Evolutionary conservation across 1,140 invertebrate species (phyloP), one percentile per base, ranked within the genome.

Genomic region (Mycetomoellerius zeteki): DNA sequence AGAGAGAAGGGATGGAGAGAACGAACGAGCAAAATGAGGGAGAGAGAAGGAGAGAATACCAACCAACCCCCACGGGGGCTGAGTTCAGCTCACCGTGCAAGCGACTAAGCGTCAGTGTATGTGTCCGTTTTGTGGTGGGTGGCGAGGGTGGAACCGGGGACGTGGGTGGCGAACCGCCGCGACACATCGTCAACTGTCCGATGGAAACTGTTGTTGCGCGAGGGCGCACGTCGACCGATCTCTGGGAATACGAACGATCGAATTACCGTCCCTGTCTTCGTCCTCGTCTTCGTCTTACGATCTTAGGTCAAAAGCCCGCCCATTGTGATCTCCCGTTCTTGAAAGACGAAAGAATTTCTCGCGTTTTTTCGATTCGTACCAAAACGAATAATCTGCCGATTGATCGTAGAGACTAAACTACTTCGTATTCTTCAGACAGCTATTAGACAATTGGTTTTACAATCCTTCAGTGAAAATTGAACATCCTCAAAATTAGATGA

Each of bases 101-200:
- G 87, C 71, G 77, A 88, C 72, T 69, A 72, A 84, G 56, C 81
- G 89, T 76, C 65, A 58, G 85, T 86, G 77, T 76, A 86, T 82
- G 71, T 50, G 73, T 73, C 33, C 69, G 54, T 72, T 80, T 64
- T 88, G 69, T 21, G 56, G 69, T 21, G 27, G 62, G 82, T 21
- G 27, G 65, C 50, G 72, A 52, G 81, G 65, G 50, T 71, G 50
- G 47, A 72, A 85, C 58, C 80, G 69, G 47, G 77, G 78, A 72
- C 80, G 85, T 71, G 86, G 89, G 86, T 88, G 88, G 89, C 84
- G 81, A 62, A 88, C 89, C 86, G 88, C 86, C 88, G 90, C 88
- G 87, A 93, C 93, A 92, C 89, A 90, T 92, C 90, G 90, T 93
- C 92, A 94, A 94, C 93, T 91, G 92, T 91, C 86, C 85, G 86